Conservation (phyloP, 2,113 vertebrate species). For the Datnioides undecimradiatus region DNA sequence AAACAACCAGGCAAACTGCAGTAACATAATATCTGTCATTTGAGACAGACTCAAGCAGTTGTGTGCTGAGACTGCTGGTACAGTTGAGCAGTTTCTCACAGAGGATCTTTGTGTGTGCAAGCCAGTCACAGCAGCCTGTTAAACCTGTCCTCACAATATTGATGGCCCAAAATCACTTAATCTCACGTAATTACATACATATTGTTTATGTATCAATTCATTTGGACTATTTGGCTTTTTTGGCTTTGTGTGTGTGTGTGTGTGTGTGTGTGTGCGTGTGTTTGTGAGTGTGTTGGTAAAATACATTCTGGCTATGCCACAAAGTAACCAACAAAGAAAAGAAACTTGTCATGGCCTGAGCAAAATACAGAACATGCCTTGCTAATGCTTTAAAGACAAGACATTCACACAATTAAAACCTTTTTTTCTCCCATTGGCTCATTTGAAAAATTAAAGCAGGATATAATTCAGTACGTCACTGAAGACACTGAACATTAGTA, state of each 20-base stretch:
- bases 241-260: background rate
- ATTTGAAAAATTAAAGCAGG: background rate
- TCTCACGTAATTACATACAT: background rate
- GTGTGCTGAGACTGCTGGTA: background rate
- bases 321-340: background rate
- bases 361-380: constrained; percentile 14
- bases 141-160: constrained; percentile 26
- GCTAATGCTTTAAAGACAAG: constrained; percentile 2
- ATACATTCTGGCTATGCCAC: background rate
- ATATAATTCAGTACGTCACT: background rate
- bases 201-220: background rate
- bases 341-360: background rate
- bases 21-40: constrained; percentile 52
- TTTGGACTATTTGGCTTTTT: background rate
- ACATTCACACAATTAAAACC: background rate
- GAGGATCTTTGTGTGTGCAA: constrained; percentile 51
- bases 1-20: constrained; percentile 20
- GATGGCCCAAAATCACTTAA: background rate
- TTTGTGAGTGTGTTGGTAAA: background rate
- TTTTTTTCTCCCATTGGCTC: background rate
- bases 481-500: background rate
- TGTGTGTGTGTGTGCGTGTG: background rate
- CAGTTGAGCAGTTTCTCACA: constrained; percentile 41
- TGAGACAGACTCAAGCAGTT: constrained; percentile 19
- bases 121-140: constrained; percentile 4